Base-by-base conservation (phyloP, 2,113 vertebrate genomes). In the Illadopsis cleaveri region DNA sequence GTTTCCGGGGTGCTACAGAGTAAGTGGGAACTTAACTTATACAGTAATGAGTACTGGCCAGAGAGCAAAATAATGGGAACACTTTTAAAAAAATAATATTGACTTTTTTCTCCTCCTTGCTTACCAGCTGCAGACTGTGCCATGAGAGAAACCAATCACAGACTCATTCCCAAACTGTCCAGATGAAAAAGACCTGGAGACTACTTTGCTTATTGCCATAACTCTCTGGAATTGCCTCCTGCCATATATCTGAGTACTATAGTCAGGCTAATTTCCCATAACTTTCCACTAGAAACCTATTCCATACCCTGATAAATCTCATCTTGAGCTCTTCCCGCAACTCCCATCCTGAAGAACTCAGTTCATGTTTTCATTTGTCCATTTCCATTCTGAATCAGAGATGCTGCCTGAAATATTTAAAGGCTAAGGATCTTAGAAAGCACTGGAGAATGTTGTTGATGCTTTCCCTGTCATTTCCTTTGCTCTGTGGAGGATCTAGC, bases 91-190 rank as follows among this genome's bases (percentile, higher is more conserved):
- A 71, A 58, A 48, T 44, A 47, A 69, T 25, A 87, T 57, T 66
- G 25, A 66, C 75, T 72, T 93, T 86, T 71, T 6, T 5, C 28
- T 19, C 19, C 16, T 86, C 31, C 30, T 89, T 89, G 45, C 38
- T 93, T 81, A 83, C 80, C 77, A 89, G 48, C 47, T 91, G 25
- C 77, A 82, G 80, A 64, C 56, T 85, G 50, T 18, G 5, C 64
- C 28, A 25, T 37, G 80, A 82, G 70, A 82, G 78, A 94, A 96
- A 93, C 68, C 92, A 86, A 91, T 94, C 96, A 94, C 37, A 86
- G 85, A 33, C 88, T 97, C 87, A 96, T 97, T 97, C 94, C 82
- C 77, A 84, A 90, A 89, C 79, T 92, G 92, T 79, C 91, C 57
- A 68, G 92, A 92, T 92, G 94, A 97, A 93, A 96, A 96, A 95